Evolutionary conservation across 2,888 invertebrate genomes (phyloP), one percentile per base, ranked within the genome.

Genomic region (Cetonia aurata): DNA sequence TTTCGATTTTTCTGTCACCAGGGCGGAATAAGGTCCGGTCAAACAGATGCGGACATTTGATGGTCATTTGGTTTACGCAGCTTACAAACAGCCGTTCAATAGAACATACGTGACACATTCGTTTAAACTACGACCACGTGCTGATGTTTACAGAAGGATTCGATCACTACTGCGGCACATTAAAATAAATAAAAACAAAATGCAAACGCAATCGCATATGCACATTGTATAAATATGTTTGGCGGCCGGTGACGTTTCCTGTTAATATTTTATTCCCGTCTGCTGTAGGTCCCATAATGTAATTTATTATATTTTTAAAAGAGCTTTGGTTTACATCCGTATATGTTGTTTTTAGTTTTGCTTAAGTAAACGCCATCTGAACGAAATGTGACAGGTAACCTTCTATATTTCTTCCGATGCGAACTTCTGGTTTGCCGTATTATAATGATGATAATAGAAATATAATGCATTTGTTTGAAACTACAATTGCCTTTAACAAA

Each of bases 101-200:
- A 75, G 77, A 76, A 77, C 76, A 77, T 76, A 82, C 78, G 78
- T 78, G 79, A 79, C 77, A 78, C 78, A 77, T 77, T 74, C 75
- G 80, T 77, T 81, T 80, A 80, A 80, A 81, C 81, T 68, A 46
- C 65, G 59, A 68, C 73, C 73, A 73, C 72, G 72, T 73, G 73
- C 67, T 60, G 46, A 25, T 75, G 72, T 75, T 75, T 73, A 68
- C 57, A 55, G 17, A 56, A 71, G 55, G 67, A 67, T 68, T 65
- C 25, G 53, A 65, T 57, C 33, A 62, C 59, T 68, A 60, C 41
- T 57, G 66, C 31, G 52, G 56, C 66, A 57, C 67, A 41, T 67
- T 56, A 67, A 56, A 70, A 52, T 67, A 70, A 70, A 70, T 70
- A 70, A 66, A 70, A 70, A 70, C 41, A 67, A 60, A 59, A 62